Percentiles rank a stretch among this genome's conserved stretches.
Conservation (phyloP, 2,113 vertebrate genomes). For the Mormyrus iriodes region DNA sequence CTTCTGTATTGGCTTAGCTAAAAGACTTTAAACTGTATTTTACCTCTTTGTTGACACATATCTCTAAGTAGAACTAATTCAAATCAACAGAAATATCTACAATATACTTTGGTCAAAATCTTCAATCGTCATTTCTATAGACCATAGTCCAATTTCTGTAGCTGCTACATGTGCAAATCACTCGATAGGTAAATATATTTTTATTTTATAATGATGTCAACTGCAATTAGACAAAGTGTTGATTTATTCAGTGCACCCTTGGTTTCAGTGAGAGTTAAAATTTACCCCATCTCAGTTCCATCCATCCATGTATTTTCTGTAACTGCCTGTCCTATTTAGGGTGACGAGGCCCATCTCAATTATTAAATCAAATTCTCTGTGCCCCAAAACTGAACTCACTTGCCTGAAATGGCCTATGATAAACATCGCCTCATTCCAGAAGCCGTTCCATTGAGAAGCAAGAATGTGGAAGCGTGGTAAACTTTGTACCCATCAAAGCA, state of each 20-base stretch:
- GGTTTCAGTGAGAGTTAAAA: background rate
- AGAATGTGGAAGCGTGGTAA: background rate
- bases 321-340: background rate
- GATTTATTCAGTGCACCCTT: background rate
- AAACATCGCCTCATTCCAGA: background rate
- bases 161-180: background rate
- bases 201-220: background rate
- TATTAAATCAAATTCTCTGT: background rate
- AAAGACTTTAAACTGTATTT: background rate
- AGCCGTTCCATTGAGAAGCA: background rate
- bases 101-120: background rate
- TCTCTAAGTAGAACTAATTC: background rate
- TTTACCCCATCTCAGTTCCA: background rate
- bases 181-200: background rate
- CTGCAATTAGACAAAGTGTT: background rate
- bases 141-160: background rate
- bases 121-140: background rate
- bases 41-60: background rate
- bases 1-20: background rate
- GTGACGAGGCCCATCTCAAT: background rate
- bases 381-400: background rate
- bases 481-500: background rate
- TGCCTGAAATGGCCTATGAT: background rate
- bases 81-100: background rate
- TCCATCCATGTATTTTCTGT: background rate